Evolutionary conservation across 2,113 vertebrate species (phyloP).

Genomic region (Anoura caudifer): DNA sequence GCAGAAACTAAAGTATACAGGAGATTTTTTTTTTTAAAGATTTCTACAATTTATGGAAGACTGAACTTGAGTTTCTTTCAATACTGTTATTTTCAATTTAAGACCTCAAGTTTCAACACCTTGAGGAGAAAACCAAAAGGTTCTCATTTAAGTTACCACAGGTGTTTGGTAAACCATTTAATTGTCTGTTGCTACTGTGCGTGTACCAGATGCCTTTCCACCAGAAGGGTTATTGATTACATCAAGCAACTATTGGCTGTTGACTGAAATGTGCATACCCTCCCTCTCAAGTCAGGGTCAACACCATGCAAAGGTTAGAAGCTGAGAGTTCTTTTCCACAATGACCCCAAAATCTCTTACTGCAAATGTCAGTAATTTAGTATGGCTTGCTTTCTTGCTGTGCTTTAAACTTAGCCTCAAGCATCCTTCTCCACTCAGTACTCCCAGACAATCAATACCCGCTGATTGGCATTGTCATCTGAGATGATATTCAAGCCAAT

Average conservation of each 20-base stretch:
- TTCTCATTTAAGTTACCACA: neutral
- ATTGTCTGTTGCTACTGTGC: neutral
- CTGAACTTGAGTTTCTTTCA: neutral
- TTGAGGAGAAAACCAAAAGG: neutral
- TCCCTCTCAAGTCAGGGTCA: neutral
- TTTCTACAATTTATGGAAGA: neutral
- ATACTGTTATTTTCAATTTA: neutral
- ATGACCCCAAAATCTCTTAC: neutral
- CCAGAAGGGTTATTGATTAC: neutral
- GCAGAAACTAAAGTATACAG: neutral
- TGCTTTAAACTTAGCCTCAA: slow-evolving; percentile 33
- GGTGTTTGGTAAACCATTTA: neutral
- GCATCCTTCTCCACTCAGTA: neutral
- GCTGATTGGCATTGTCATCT: slow-evolving; percentile 44
- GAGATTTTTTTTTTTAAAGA: neutral
- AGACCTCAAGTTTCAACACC: neutral
- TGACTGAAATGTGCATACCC: neutral
- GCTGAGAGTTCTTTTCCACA: neutral
- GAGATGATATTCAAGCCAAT: slow-evolving; percentile 2
- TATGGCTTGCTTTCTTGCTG: neutral
- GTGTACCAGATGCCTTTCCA: neutral
- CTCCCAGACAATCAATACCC: slow-evolving; percentile 24
- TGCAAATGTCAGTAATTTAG: neutral
- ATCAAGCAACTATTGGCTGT: neutral
- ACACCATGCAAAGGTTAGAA: neutral